Conservation (phyloP, 2,888 invertebrate genomes). For the Caenorhabditis sulstoni region DNA sequence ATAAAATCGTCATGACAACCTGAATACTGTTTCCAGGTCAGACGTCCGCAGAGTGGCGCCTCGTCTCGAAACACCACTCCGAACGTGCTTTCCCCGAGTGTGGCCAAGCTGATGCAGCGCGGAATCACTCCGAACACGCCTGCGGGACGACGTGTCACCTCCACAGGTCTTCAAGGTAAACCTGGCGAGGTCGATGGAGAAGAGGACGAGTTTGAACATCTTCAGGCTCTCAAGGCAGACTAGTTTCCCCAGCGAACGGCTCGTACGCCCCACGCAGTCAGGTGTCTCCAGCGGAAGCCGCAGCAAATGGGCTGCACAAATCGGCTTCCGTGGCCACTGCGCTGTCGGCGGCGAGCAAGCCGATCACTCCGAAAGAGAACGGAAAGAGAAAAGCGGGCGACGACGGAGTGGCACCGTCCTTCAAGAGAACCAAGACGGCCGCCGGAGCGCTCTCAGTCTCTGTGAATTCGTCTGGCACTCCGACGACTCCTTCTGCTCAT, state of each 20-base stretch:
- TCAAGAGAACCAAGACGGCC: conserved; percentile 70
- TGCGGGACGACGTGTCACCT: conserved; percentile 62
- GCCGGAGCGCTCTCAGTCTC: conserved; percentile 53
- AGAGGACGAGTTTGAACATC: background rate
- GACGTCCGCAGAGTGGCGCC: conserved; percentile 61
- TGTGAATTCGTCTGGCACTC: conserved; percentile 21
- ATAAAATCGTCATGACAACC: background rate
- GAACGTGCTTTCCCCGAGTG: conserved; percentile 73
- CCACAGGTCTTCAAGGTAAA: conserved; percentile 62
- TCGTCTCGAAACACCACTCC: conserved; percentile 76
- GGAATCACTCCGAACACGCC: conserved; percentile 76
- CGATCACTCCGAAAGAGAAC: conserved; percentile 55
- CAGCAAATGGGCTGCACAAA: conserved; percentile 63
- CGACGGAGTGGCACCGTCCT: conserved; percentile 29
- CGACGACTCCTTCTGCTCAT: conserved; percentile 10
- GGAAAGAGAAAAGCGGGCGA: conserved; percentile 68
- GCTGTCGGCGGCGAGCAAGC: conserved; percentile 24
- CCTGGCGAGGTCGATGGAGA: background rate
- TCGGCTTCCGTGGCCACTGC: conserved; percentile 66
- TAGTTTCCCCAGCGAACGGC: conserved; percentile 70
- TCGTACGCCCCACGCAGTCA: conserved; percentile 66
- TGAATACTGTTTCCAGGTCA: conserved; percentile 7
- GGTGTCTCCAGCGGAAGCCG: conserved; percentile 51
- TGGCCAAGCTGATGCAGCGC: conserved; percentile 66
- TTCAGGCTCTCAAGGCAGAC: conserved; percentile 54